phyloP scores from a whole-genome alignment of 2,797 vertebrate genomes.

The Malacoraja senta region DNA sequence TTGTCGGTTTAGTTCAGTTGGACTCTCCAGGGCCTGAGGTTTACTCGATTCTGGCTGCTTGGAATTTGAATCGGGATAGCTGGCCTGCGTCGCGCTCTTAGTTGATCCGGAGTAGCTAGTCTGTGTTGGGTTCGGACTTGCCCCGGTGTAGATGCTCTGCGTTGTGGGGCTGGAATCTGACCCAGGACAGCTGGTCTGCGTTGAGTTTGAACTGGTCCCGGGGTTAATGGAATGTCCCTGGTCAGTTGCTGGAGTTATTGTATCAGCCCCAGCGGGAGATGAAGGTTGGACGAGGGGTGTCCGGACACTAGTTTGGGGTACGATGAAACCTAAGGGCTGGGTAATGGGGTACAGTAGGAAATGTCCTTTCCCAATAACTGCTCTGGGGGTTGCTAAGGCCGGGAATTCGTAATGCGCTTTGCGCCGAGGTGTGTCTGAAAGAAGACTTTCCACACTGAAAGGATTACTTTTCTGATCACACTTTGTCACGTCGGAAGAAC shows the following conservation, averaged over 20 bases:
- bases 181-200: slow-evolving; percentile 46
- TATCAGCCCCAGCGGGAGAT: slow-evolving; percentile 41
- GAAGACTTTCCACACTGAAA: slow-evolving; percentile 90
- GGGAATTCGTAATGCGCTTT: slow-evolving; percentile 74
- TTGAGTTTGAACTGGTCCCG: slow-evolving; percentile 52
- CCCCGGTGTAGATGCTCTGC: slow-evolving; percentile 51
- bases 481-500: slow-evolving; percentile 54
- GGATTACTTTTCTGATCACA: slow-evolving; percentile 77
- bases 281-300: slow-evolving; percentile 58
- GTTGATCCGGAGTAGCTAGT: slow-evolving; percentile 42
- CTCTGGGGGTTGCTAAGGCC: slow-evolving; percentile 71
- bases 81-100: slow-evolving; percentile 46
- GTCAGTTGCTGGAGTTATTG: slow-evolving; percentile 54
- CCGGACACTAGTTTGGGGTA: slow-evolving; percentile 82
- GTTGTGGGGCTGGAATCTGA: slow-evolving; percentile 47
- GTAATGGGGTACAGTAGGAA: slow-evolving; percentile 92
- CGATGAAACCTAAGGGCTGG: slow-evolving; percentile 90
- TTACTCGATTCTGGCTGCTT: slow-evolving; percentile 53
- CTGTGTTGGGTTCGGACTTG: slow-evolving; percentile 45
- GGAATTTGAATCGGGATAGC: slow-evolving; percentile 55
- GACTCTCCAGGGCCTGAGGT: slow-evolving; percentile 58
- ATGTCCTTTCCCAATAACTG: slow-evolving; percentile 88
- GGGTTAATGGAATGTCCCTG: slow-evolving; percentile 49
- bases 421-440: slow-evolving; percentile 85
- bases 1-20: slow-evolving; percentile 64